These are phyloP conservation scores for Apogon hyalosoma DNA, from an alignment of 2,797 vertebrate genomes.

Conservation along the genomic window DNA sequence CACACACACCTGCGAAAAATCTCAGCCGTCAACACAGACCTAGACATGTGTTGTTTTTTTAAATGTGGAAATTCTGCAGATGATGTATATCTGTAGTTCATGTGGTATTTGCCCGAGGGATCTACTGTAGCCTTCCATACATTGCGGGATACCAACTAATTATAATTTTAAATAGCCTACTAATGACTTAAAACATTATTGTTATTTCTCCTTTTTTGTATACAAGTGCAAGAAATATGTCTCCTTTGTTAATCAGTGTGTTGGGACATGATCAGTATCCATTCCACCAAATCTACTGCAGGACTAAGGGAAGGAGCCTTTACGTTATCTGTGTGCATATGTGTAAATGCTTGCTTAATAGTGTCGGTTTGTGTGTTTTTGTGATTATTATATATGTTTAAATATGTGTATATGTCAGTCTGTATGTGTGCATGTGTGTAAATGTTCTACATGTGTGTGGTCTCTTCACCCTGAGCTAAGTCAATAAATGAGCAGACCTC, in stretches of 20 bases:
- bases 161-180: conserved; percentile 38
- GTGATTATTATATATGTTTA: conserved; percentile 5
- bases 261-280: conserved; percentile 55
- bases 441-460: conserved; percentile 47
- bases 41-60: conserved; percentile 14
- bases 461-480: conserved; percentile 47
- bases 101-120: conserved; percentile 39
- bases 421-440: conserved; percentile 14
- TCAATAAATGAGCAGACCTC: conserved; percentile 65
- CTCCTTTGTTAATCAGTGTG: conserved; percentile 46
- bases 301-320: background rate
- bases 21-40: conserved; percentile 38
- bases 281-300: conserved; percentile 56
- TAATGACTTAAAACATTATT: conserved; percentile 16
- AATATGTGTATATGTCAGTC: background rate
- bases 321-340: conserved; percentile 4
- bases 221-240: background rate
- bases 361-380: background rate
- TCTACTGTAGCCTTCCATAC: background rate
- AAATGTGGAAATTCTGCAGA: conserved; percentile 25
- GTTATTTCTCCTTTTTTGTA: background rate
- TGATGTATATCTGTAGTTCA: conserved; percentile 43
- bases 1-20: background rate
- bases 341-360: background rate
- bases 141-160: conserved; percentile 32